Conservation (phyloP, 2,888 invertebrate species). For the Andrena chrysosceles region DNA sequence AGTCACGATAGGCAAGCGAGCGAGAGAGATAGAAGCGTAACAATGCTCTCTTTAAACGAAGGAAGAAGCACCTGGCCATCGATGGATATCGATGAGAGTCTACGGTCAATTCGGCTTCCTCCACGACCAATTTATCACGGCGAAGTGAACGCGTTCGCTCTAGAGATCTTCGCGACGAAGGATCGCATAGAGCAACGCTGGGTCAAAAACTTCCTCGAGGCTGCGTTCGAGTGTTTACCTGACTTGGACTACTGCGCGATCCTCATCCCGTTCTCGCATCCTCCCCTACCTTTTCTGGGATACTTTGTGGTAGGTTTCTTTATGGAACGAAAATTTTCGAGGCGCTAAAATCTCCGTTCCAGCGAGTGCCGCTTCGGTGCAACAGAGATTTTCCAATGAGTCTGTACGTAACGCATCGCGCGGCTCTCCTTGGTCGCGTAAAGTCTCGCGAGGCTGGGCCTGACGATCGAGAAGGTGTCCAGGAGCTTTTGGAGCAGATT, state of each 20-base stretch:
- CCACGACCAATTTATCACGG: slow-evolving; percentile 78
- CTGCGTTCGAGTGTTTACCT: slow-evolving; percentile 89
- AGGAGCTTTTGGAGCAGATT: slow-evolving; percentile 71
- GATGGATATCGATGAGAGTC: not conserved
- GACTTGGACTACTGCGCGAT: slow-evolving; percentile 88
- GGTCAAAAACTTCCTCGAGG: slow-evolving; percentile 87
- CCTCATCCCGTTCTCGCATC: slow-evolving; percentile 86
- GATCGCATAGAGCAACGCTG: slow-evolving; percentile 86
- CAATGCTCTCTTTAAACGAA: slow-evolving; percentile 2
- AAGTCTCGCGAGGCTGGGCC: slow-evolving; percentile 70
- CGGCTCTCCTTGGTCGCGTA: slow-evolving; percentile 73
- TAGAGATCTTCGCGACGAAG: slow-evolving; percentile 88
- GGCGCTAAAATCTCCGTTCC: slow-evolving; percentile 7
- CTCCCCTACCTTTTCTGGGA: slow-evolving; percentile 86
- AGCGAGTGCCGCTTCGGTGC: slow-evolving; percentile 81
- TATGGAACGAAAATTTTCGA: not conserved
- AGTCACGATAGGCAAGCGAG: not conserved
- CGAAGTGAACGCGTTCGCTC: slow-evolving; percentile 87
- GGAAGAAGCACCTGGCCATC: not conserved
- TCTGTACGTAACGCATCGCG: slow-evolving; percentile 84
- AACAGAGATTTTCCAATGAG: slow-evolving; percentile 83
- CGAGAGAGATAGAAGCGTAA: not conserved
- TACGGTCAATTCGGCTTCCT: not conserved
- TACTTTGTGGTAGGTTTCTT: slow-evolving; percentile 86
- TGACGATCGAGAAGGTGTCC: slow-evolving; percentile 66